Conservation (phyloP, 2,113 vertebrate species). For the Calcarius ornatus region DNA sequence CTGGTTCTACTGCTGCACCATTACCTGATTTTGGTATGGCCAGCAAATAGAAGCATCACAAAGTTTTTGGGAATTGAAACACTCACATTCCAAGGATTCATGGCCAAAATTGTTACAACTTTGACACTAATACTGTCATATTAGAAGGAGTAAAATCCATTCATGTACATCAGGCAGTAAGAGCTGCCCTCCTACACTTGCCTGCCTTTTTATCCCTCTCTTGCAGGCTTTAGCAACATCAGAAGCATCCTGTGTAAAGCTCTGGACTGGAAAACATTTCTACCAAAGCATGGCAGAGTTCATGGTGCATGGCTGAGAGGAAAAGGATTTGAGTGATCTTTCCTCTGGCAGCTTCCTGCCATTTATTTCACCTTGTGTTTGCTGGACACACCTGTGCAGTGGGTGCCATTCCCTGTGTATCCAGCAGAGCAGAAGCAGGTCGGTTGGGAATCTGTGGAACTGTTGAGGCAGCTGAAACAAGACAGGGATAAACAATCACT, state of each 20-base stretch:
- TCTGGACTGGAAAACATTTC: not conserved
- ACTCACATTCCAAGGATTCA: not conserved
- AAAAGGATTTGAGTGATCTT: not conserved
- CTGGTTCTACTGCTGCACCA: not conserved
- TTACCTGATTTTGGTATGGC: not conserved
- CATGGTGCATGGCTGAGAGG: not conserved
- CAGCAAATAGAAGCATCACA: not conserved
- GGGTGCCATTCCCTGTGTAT: constrained; percentile 86
- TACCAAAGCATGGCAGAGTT: not conserved
- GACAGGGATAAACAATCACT: not conserved
- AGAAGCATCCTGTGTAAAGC: not conserved
- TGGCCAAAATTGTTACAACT: not conserved
- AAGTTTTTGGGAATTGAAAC: not conserved
- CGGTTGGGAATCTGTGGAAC: constrained; percentile 50
- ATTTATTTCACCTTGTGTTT: not conserved
- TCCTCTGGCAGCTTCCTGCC: not conserved
- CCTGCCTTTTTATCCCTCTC: not conserved
- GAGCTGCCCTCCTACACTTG: not conserved
- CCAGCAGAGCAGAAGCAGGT: constrained; percentile 87
- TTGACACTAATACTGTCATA: not conserved
- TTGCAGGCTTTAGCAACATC: not conserved
- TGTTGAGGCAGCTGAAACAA: constrained; percentile 83
- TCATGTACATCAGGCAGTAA: not conserved
- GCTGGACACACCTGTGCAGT: constrained; percentile 81
- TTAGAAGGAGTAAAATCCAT: not conserved